phyloP scores from a whole-genome alignment of 2,113 vertebrate genomes.

The Ailuropoda melanoleuca region DNA sequence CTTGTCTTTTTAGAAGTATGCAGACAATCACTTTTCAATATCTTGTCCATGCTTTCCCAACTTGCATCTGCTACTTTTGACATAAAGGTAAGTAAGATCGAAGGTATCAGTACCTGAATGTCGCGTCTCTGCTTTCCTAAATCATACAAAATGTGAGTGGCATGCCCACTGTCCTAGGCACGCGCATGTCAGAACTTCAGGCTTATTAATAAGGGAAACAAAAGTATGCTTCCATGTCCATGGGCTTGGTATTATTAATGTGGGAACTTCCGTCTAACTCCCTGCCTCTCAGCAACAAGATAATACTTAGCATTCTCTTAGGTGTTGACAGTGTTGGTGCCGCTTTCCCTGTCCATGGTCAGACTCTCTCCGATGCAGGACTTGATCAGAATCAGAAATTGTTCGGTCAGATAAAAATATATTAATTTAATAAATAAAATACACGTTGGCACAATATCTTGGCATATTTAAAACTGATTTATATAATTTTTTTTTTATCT shows the following conservation, averaged over 20 bases:
- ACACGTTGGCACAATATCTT: not conserved
- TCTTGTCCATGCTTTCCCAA: slow-evolving; percentile 3
- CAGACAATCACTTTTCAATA: slow-evolving; percentile 47
- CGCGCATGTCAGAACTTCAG: not conserved
- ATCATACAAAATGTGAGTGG: not conserved
- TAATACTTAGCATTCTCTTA: not conserved
- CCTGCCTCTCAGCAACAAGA: not conserved
- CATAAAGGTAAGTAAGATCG: not conserved
- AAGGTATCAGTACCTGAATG: not conserved
- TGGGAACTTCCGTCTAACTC: not conserved
- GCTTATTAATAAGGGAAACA: not conserved
- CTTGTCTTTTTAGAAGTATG: slow-evolving; percentile 56
- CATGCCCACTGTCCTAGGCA: not conserved
- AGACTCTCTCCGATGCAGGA: not conserved
- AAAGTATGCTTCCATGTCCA: not conserved
- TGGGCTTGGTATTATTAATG: not conserved
- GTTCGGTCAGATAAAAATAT: not conserved
- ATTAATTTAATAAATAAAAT: not conserved
- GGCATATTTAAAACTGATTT: not conserved
- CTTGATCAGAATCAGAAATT: not conserved
- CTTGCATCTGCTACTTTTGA: slow-evolving; percentile 19
- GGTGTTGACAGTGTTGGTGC: not conserved
- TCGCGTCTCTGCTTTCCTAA: not conserved
- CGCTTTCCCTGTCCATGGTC: not conserved
- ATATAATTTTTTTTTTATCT: not conserved